Percentiles rank a stretch among this genome's conserved stretches.
Evolutionary conservation across 2,888 invertebrate species (phyloP).

Genomic region (Torymus texanus): DNA sequence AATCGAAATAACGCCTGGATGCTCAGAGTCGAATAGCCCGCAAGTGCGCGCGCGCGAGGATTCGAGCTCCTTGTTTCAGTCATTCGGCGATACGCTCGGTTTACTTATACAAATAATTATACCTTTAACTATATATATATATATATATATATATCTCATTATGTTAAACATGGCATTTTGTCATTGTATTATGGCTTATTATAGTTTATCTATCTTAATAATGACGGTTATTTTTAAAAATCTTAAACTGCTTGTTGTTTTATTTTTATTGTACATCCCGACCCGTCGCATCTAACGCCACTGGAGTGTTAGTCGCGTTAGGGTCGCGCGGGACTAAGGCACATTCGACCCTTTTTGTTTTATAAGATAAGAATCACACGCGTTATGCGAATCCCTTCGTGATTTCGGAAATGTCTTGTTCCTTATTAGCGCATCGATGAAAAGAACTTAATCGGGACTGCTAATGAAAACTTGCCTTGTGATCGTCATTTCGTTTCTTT

Average conservation of each 20-base stretch:
- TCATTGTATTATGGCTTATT: slow-evolving; percentile 73
- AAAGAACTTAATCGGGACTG: slow-evolving; percentile 30
- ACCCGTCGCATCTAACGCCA: slow-evolving; percentile 52
- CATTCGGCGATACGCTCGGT: slow-evolving; percentile 61
- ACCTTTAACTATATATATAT: slow-evolving; percentile 16
- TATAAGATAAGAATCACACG: slow-evolving; percentile 4
- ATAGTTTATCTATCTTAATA: slow-evolving; percentile 51
- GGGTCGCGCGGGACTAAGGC: slow-evolving; percentile 57
- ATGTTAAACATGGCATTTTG: slow-evolving; percentile 73
- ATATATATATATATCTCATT: slow-evolving; percentile 56
- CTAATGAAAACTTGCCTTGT: slow-evolving; percentile 14
- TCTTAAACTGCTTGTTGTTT: slow-evolving; percentile 27
- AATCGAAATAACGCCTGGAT: slow-evolving; percentile 48
- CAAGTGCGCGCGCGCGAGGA: slow-evolving; percentile 10
- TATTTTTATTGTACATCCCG: slow-evolving; percentile 68
- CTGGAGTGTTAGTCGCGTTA: background rate
- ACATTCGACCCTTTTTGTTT: slow-evolving; percentile 54
- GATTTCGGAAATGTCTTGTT: slow-evolving; percentile 28
- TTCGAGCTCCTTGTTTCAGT: slow-evolving; percentile 60
- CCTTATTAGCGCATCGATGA: slow-evolving; percentile 12
- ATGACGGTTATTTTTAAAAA: background rate
- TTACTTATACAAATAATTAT: slow-evolving; percentile 32
- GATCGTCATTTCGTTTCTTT: background rate
- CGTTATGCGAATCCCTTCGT: slow-evolving; percentile 5
- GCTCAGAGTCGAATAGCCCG: slow-evolving; percentile 29